phyloP scores from a whole-genome alignment of 2,888 invertebrate genomes.

The Electrophaes corylata region DNA sequence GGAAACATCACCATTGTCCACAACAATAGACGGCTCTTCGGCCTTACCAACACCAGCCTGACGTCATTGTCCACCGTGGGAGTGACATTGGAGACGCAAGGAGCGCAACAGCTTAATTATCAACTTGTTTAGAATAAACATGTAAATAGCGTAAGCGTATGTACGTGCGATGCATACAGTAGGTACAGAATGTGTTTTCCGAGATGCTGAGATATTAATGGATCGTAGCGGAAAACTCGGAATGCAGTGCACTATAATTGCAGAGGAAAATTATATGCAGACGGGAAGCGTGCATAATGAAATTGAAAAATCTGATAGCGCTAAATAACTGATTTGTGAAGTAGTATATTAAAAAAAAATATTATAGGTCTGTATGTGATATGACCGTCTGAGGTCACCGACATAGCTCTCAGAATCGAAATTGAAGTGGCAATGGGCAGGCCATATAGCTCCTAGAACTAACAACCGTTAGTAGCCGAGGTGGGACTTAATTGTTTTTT shows the following conservation, averaged over 20 bases:
- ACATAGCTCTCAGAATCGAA: too few species aligned
- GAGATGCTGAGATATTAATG: slow-evolving; percentile 13
- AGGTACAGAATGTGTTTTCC: slow-evolving; percentile 22
- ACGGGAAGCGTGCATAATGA: slow-evolving; percentile 7
- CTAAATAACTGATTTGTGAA: background rate
- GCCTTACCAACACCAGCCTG: slow-evolving; percentile 38
- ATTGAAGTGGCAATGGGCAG: too few species aligned
- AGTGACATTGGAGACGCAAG: slow-evolving; percentile 66
- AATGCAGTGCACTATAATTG: slow-evolving; percentile 17
- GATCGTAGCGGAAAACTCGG: slow-evolving; percentile 20
- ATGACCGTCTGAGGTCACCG: too few species aligned
- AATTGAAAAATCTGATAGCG: slow-evolving; percentile 1
- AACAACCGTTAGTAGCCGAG: too few species aligned
- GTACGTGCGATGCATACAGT: slow-evolving; percentile 29
- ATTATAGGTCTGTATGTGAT: too few species aligned
- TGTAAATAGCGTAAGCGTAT: slow-evolving; percentile 8
- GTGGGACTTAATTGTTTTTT: too few species aligned
- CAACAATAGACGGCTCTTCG: slow-evolving; percentile 60
- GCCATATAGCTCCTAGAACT: too few species aligned
- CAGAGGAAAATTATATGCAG: slow-evolving; percentile 21
- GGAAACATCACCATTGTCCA: slow-evolving; percentile 56
- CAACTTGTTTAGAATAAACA: slow-evolving; percentile 26
- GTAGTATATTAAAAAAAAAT: too few species aligned
- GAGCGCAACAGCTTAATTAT: slow-evolving; percentile 19
- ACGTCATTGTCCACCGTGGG: slow-evolving; percentile 71